Base-by-base conservation (phyloP, 2,888 invertebrate species). In the Cataglyphis altisquamis region DNA sequence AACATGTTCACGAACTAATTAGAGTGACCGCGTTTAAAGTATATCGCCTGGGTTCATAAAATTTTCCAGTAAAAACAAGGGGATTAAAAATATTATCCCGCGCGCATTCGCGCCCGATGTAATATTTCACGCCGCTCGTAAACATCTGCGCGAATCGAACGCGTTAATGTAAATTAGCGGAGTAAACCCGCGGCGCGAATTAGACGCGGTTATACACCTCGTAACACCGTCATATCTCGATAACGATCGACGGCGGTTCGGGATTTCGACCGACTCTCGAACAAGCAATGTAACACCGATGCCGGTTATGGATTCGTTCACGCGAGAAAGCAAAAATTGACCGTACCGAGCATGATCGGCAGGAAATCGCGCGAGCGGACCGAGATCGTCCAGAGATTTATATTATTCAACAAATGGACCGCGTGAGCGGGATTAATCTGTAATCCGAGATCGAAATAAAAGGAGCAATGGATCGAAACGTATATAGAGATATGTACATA, bases 101-200 rank as follows among this genome's bases (percentile, higher is more conserved):
- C 18, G 12, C 21, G 21, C 25, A 21, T 8, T 21, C 45, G 63
- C 52, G 63, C 72, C 29, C 75, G 86, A 88, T 86, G 83, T 62
- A 68, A 84, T 88, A 88, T 84, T 81, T 55, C 78, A 78, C 70
- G 63, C 41, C 66, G 52, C 63, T 63, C 77, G 74, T 48, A 72
- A 84, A 82, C 15, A 15, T 21, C 45, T 15, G 62, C 64, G 41
- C 60, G 81, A 78, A 63, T 80, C 82, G 83, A 82, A 81, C 62
- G 83, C 75, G 68, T 75, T 72, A 85, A 89, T 89, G 89, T 78
- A 89, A 89, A 89, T 89, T 89, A 86, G 89, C 75, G 77, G 84
- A 5, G 84, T 87, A 84, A 86, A 78, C 25, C 63, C 83, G 60
- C 41, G 84, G 78, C 64, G 83, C 75, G 88, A 83, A 89, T 89